Percentiles rank a stretch among this genome's conserved stretches.
Evolutionary conservation across 2,797 vertebrate species (phyloP).

Genomic region (Margarornis squamiger): DNA sequence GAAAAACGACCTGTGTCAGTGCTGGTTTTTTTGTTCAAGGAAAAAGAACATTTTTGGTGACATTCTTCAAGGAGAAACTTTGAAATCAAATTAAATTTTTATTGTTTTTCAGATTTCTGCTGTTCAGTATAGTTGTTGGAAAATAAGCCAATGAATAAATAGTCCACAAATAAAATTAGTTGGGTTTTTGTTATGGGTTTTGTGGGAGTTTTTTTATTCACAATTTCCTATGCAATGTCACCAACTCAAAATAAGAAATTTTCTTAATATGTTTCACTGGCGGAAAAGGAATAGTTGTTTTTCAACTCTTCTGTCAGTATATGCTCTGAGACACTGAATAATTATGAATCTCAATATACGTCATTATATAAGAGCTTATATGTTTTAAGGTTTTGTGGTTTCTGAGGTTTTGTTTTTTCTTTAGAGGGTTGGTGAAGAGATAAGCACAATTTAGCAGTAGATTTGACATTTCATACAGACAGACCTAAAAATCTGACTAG

Average conservation of each 20-base stretch:
- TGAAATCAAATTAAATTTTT: neutral
- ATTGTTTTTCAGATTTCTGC: neutral
- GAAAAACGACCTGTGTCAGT: neutral
- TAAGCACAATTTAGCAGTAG: neutral
- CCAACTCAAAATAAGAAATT: neutral
- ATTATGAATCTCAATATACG: neutral
- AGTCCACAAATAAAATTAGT: neutral
- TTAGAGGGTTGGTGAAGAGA: neutral
- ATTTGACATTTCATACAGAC: neutral
- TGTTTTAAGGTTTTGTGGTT: neutral
- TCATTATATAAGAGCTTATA: neutral
- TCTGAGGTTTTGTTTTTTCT: neutral
- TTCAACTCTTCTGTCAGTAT: neutral
- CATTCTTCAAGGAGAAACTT: neutral
- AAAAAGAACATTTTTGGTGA: neutral
- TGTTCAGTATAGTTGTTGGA: neutral
- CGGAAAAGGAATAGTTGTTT: neutral
- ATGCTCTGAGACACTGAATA: neutral
- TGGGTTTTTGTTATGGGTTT: neutral
- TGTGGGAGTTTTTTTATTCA: neutral
- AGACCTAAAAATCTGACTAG: neutral
- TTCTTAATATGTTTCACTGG: neutral
- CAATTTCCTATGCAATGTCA: neutral
- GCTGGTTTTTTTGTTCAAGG: neutral
- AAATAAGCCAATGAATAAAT: constrained; percentile 12